Evolutionary conservation across 2,113 vertebrate genomes (phyloP).

Genomic region (Rhodinocichla rosea): DNA sequence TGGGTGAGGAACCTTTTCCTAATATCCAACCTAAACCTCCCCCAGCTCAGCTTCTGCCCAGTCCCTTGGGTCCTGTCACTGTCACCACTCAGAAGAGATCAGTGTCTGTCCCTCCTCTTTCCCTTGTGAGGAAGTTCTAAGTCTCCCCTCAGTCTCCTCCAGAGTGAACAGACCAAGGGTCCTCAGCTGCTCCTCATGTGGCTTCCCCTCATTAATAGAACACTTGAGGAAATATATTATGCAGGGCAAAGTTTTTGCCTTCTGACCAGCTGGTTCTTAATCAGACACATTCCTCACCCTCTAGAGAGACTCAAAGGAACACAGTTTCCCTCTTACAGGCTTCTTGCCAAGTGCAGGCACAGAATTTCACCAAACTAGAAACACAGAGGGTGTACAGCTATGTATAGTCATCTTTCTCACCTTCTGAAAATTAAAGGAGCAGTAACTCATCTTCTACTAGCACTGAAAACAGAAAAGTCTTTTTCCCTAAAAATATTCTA

Average conservation of each 20-base stretch:
- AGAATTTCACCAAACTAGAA: not conserved
- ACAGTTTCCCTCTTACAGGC: not conserved
- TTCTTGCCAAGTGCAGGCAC: not conserved
- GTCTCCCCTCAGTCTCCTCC: not conserved
- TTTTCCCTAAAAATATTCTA: not conserved
- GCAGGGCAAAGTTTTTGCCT: not conserved
- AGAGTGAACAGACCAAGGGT: not conserved
- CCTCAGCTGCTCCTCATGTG: not conserved
- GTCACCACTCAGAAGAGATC: not conserved
- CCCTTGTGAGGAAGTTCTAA: accelerated
- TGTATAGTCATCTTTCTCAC: not conserved
- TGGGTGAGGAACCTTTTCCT: not conserved
- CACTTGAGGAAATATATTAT: not conserved
- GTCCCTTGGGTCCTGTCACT: not conserved
- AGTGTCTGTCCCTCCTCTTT: not conserved
- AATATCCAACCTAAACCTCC: not conserved
- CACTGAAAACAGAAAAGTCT: not conserved
- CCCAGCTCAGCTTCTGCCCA: not conserved
- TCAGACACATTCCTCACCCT: not conserved
- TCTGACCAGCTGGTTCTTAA: not conserved
- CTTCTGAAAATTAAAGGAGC: not conserved
- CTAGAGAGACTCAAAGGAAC: not conserved
- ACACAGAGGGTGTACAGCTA: not conserved
- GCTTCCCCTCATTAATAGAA: not conserved
- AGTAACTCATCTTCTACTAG: not conserved